Evolutionary conservation across 2,113 vertebrate genomes (phyloP).

Genomic region (Salminus brasiliensis): DNA sequence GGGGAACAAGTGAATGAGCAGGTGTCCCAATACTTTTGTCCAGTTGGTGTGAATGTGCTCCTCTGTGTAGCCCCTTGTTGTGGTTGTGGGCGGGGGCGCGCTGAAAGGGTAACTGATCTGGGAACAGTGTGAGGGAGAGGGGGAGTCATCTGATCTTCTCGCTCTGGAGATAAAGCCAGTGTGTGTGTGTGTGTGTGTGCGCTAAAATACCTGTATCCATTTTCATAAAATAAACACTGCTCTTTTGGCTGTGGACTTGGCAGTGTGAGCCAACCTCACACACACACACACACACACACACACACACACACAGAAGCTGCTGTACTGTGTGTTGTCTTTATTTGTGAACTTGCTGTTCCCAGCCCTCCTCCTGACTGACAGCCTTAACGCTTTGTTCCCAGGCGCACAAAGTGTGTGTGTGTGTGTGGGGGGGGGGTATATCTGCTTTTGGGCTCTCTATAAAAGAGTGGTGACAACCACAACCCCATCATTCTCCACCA

Average conservation of each 20-base stretch:
- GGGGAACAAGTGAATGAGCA: no score
- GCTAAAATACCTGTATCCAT: background rate
- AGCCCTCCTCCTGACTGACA: background rate
- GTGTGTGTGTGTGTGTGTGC: constrained; percentile 16
- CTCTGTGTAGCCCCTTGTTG: no score
- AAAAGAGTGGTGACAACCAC: background rate
- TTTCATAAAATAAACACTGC: background rate
- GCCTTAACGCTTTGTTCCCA: background rate
- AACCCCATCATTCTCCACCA: no score
- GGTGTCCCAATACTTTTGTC: no score
- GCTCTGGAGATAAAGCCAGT: background rate
- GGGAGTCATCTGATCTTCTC: background rate
- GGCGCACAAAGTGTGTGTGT: background rate
- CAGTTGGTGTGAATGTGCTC: no score
- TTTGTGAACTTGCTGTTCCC: background rate
- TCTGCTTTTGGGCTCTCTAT: background rate
- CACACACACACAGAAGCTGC: background rate
- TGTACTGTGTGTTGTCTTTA: background rate
- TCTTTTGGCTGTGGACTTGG: background rate
- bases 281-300: background rate
- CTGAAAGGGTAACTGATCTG: background rate
- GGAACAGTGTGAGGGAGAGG: background rate
- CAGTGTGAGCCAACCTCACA: background rate
- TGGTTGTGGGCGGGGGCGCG: background rate
- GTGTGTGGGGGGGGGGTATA: background rate